These are phyloP conservation scores for Corythornis vintsioides DNA, from an alignment of 2,113 vertebrate species.

Conservation along the genomic window DNA sequence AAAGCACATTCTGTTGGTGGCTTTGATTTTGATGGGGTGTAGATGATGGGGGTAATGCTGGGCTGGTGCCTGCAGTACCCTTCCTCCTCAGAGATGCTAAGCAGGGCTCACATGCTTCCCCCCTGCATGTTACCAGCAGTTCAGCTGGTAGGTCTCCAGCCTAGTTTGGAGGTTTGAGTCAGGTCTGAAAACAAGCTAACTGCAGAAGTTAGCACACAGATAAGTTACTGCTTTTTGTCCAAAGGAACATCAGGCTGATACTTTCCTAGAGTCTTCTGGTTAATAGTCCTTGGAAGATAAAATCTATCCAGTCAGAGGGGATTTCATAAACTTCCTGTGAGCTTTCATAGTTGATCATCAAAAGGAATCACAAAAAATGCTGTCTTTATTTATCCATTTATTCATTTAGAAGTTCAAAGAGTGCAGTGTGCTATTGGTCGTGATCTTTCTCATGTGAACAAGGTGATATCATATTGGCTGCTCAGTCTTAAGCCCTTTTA, in stretches of 20 bases:
- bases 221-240: neutral
- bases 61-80: neutral
- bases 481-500: neutral
- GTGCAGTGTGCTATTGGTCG: neutral
- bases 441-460: constrained; percentile 18
- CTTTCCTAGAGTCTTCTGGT: constrained; percentile 18
- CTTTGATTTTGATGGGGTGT: neutral
- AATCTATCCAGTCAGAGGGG: neutral
- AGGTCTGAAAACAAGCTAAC: neutral
- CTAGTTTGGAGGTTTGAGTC: neutral
- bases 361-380: constrained; percentile 33
- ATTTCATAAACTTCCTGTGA: constrained; percentile 53
- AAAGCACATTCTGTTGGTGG: neutral
- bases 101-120: neutral
- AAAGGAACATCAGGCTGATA: neutral
- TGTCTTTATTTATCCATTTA: constrained; percentile 26
- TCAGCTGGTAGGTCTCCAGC: neutral
- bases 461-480: neutral
- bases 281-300: constrained; percentile 44
- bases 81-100: neutral
- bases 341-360: constrained; percentile 29
- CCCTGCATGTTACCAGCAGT: neutral
- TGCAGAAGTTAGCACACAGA: neutral
- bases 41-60: neutral
- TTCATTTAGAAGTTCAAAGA: constrained; percentile 29